Evolutionary conservation across 2,888 invertebrate genomes (phyloP), one percentile per base, ranked within the genome.

Genomic region (Andrena bucephala): DNA sequence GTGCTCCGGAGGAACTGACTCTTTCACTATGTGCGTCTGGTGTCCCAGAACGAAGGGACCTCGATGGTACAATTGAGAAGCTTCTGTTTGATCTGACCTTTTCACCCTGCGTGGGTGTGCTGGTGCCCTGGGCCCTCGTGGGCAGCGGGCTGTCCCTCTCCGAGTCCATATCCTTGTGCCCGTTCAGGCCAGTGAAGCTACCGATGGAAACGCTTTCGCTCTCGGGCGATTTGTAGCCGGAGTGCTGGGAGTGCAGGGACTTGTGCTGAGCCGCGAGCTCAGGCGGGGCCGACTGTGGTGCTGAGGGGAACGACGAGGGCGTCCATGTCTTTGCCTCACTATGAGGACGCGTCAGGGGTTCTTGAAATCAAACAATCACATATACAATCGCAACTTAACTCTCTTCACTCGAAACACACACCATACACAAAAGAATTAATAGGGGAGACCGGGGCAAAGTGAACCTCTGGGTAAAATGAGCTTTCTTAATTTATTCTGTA

Each of bases 281-380:
- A 83, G 96, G 96, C 72, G 96, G 96, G 87, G 96, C 96, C 81
- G 96, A 96, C 92, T 96, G 96, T 81, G 96, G 96, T 83, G 96
- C 95, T 87, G 96, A 96, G 75, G 95, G 95, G 86, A 96, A 95
- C 87, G 95, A 95, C 86, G 96, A 95, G 62, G 96, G 96, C 84
- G 96, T 96, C 95, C 96, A 96, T 85, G 96, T 96, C 95, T 97
- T 97, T 93, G 97, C 96, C 95, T 98, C 98, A 95, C 97, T 97
- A 95, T 97, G 97, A 94, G 97, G 97, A 95, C 97, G 96, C 94
- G 97, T 97, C 94, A 96, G 96, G 94, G 96, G 96, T 94, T 97
- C 97, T 94, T 97, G 96, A 65, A 42, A 67, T 20, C 8, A 65
- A 78, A 6, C 10, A 52, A 65, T 24, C 7, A 27, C 8, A 13